phyloP scores from a whole-genome alignment of 2,113 vertebrate species.

The Urocolius indicus region DNA sequence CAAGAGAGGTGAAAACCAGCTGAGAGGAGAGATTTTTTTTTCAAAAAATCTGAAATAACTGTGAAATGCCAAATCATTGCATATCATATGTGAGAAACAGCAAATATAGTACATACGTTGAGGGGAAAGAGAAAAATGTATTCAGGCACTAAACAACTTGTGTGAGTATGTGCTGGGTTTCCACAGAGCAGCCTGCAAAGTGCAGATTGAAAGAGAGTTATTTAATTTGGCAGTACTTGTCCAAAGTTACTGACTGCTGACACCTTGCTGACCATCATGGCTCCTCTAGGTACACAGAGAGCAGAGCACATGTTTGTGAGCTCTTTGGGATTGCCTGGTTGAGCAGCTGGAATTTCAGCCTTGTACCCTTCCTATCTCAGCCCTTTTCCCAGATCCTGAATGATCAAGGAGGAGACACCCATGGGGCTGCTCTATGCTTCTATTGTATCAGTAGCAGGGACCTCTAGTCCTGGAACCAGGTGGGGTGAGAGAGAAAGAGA shows the following conservation, averaged over 20 bases:
- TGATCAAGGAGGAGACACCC: not conserved
- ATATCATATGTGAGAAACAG: not conserved
- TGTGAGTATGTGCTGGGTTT: not conserved
- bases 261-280: not conserved
- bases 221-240: not conserved
- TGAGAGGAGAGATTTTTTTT: not conserved
- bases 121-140: not conserved
- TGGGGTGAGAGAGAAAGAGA: not conserved
- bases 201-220: not conserved
- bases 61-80: not conserved
- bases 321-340: not conserved
- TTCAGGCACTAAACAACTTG: not conserved
- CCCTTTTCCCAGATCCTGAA: not conserved
- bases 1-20: not conserved
- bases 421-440: not conserved
- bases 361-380: not conserved
- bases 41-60: not conserved
- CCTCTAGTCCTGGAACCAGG: not conserved
- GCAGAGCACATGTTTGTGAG: not conserved
- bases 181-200: not conserved
- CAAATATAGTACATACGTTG: not conserved
- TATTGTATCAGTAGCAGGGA: not conserved
- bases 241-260: not conserved
- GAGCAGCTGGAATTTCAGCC: not conserved
- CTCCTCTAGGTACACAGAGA: not conserved